phyloP scores from a whole-genome alignment of 2,113 vertebrate genomes.

The Clarias macrocephalus region DNA sequence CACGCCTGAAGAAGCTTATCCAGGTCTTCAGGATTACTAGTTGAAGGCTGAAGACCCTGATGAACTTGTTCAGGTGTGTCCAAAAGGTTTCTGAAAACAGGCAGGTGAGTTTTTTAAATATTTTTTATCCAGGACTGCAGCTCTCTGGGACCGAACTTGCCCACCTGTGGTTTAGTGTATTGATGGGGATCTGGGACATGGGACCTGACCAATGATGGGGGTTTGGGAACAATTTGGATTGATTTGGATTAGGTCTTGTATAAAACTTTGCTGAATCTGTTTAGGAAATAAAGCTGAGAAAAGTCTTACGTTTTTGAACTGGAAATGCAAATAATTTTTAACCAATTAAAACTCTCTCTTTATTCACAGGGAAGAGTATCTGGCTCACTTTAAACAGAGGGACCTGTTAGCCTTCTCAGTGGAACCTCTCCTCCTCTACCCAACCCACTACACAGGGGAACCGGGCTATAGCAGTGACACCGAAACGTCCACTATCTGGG shows the following conservation, averaged over 20 bases:
- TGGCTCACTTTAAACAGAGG: constrained; percentile 80
- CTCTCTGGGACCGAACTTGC: no score
- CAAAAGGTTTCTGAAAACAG: no score
- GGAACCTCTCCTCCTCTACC: constrained; percentile 92
- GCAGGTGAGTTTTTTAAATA: no score
- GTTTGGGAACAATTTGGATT: background rate
- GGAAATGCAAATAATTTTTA: background rate
- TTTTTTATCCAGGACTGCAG: no score
- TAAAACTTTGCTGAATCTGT: background rate
- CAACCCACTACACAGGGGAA: constrained; percentile 96
- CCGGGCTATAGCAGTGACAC: constrained; percentile 95
- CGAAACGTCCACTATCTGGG: constrained; percentile 97
- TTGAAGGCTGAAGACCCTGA: no score
- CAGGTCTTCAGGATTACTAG: no score
- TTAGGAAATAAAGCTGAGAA: background rate
- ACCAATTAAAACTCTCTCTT: background rate
- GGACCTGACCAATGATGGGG: no score
- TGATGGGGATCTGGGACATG: no score
- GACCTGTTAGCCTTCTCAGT: constrained; percentile 91
- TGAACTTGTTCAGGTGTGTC: no score
- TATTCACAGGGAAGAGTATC: constrained; percentile 79
- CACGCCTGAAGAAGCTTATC: no score
- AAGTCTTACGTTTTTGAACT: background rate
- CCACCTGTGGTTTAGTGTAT: no score
- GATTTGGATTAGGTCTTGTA: background rate